phyloP scores from a whole-genome alignment of 2,797 vertebrate genomes.

The Cetoscarus ocellatus region DNA sequence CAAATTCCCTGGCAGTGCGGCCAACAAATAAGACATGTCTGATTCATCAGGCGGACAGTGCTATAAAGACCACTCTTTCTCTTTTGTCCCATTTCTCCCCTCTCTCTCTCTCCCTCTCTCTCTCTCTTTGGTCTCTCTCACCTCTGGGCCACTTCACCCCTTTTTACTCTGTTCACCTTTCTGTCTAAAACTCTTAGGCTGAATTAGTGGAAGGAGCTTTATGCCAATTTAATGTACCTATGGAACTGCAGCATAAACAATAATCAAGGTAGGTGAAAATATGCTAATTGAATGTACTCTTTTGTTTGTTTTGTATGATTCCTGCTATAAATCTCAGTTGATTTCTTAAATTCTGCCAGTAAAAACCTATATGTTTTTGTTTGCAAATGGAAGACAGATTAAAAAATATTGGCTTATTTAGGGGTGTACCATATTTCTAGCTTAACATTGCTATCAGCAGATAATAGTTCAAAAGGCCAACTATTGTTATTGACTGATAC shows the following conservation, averaged over 20 bases:
- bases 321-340: neutral
- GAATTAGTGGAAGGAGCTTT: constrained; percentile 90
- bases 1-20: constrained; percentile 93
- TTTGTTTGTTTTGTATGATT: constrained; percentile 56
- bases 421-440: too few relatives aligned
- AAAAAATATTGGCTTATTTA: too few relatives aligned
- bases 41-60: constrained; percentile 93
- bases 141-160: constrained; percentile 82
- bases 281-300: constrained; percentile 82
- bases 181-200: constrained; percentile 84
- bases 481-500: too few relatives aligned
- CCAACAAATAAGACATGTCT: constrained; percentile 88
- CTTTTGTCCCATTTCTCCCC: constrained; percentile 64
- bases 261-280: constrained; percentile 91
- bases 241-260: constrained; percentile 86
- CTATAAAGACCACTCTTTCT: constrained; percentile 90
- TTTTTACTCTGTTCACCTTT: constrained; percentile 76
- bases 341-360: neutral
- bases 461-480: too few relatives aligned
- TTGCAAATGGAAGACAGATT: too few relatives aligned
- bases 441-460: too few relatives aligned
- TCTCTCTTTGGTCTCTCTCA: constrained; percentile 69
- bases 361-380: too few relatives aligned
- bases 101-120: constrained; percentile 54
- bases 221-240: constrained; percentile 77